Base-by-base conservation (phyloP, 2,888 invertebrate species). In the Cecidostiba fungosa region DNA sequence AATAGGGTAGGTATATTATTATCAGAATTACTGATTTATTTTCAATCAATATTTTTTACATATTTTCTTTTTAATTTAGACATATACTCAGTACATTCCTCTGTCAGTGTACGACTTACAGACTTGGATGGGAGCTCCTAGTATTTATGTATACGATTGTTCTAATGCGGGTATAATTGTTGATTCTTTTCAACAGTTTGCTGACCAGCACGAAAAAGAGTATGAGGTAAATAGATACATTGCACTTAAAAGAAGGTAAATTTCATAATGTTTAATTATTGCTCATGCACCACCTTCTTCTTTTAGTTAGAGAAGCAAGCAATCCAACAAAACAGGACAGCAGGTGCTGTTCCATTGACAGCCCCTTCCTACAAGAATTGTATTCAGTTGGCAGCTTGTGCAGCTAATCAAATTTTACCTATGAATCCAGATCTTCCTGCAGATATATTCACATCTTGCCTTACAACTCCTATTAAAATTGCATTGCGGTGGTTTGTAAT, bases 111-210 rank as follows among this genome's bases (percentile, higher is more conserved):
- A 98, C 94, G 99, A 99, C 94, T 95, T 99, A 85, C 99, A 99
- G 95, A 97, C 97, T 73, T 99, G 99, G 99, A 99, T 99, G 99
- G 99, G 99, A 82, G 97, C 98, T 84, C 99, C 99, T 0, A 99
- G 99, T 79, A 98, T 99, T 88, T 99, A 99, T 94, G 99, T 99
- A 32, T 99, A 99, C 94, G 99, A 99, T 94, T 99, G 99, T 94
- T 98, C 99, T 83, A 99, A 98, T 94, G 99, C 99, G 19, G 99
- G 99, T 86, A 97, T 98, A 89, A 98, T 99, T 90, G 96, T 99
- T 73, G 98, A 99, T 89, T 96, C 97, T 85, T 98, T 98, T 94
- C 96, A 96, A 91, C 96, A 96, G 89, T 98, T 98, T 94, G 98
- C 98, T 3, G 96, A 96, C 39, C 98, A 98, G 92, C 98, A 98